A percentile compares a stretch with the other conserved stretches of the same genome.
Conservation (phyloP, 2,797 vertebrate genomes). For the Synaphobranchus kaupii region DNA sequence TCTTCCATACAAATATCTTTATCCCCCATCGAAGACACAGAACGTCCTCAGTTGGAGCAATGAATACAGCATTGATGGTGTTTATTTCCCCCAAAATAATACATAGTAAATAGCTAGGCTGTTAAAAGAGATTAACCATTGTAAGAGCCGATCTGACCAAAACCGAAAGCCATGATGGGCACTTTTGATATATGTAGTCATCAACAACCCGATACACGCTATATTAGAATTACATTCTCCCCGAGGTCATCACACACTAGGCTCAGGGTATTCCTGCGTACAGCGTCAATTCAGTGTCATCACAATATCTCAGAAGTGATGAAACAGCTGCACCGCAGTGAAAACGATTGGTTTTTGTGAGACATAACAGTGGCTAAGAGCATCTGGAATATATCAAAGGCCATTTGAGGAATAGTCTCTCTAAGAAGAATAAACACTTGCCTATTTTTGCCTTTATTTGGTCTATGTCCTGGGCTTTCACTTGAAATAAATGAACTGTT, state of each 20-base stretch:
- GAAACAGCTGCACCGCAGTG: background rate
- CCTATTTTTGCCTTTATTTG: conserved; percentile 72
- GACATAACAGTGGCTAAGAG: conserved; percentile 45
- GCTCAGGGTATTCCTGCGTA: background rate
- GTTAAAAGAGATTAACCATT: background rate
- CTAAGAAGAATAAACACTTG: conserved; percentile 66
- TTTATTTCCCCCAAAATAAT: background rate
- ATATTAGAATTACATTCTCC: background rate
- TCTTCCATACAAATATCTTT: background rate
- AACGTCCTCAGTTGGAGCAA: conserved; percentile 28
- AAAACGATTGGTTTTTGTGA: conserved; percentile 62
- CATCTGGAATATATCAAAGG: conserved; percentile 67
- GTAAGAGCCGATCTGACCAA: background rate
- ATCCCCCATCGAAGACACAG: conserved; percentile 18
- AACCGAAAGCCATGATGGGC: background rate
- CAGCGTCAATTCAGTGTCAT: background rate
- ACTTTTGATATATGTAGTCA: background rate
- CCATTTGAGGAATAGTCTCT: conserved; percentile 44
- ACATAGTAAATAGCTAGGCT: conserved; percentile 1
- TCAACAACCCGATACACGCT: too few relatives aligned
- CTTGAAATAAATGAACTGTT: background rate
- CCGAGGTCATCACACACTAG: background rate
- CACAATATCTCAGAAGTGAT: background rate
- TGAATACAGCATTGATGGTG: conserved; percentile 43
- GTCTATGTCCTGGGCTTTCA: conserved; percentile 63